Conservation (phyloP, 2,797 vertebrate species). For the Brachyalestes nurse region DNA sequence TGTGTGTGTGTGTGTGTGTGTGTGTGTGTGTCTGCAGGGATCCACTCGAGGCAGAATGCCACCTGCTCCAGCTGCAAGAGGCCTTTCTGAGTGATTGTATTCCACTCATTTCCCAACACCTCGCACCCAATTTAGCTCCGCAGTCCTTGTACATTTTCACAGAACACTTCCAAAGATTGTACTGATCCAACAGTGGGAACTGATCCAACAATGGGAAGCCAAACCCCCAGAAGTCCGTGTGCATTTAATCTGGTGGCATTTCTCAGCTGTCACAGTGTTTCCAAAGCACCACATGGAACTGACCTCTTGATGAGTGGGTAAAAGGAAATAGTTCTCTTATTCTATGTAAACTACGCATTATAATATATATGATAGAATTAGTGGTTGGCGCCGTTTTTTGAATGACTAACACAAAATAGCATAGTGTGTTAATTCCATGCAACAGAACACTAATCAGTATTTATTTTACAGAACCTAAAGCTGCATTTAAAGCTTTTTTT, state of each 20-base stretch:
- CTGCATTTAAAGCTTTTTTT: too few species aligned
- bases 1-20: constrained; percentile 5
- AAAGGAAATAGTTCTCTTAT: too few species aligned
- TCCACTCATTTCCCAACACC: constrained; percentile 50
- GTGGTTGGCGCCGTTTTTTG: too few species aligned
- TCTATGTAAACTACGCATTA: too few species aligned
- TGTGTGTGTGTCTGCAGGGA: constrained; percentile 33
- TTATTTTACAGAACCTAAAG: too few species aligned
- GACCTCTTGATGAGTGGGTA: too few species aligned
- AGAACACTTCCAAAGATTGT: background rate
- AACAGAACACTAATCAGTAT: too few species aligned
- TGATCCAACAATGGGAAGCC: background rate
- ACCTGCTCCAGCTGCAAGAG: constrained; percentile 80
- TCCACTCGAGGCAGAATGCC: constrained; percentile 76
- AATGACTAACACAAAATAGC: too few species aligned
- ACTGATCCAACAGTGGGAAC: background rate
- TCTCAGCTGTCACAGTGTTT: background rate
- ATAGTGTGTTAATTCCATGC: too few species aligned
- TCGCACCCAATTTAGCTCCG: constrained; percentile 69
- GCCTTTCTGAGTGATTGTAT: constrained; percentile 77
- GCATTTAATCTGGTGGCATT: background rate
- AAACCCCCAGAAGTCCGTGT: background rate
- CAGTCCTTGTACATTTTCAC: background rate
- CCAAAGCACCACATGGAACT: too few species aligned
- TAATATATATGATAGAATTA: too few species aligned